Evolutionary conservation across 2,888 invertebrate genomes (phyloP).

Genomic region (Eucera pruinosa): DNA sequence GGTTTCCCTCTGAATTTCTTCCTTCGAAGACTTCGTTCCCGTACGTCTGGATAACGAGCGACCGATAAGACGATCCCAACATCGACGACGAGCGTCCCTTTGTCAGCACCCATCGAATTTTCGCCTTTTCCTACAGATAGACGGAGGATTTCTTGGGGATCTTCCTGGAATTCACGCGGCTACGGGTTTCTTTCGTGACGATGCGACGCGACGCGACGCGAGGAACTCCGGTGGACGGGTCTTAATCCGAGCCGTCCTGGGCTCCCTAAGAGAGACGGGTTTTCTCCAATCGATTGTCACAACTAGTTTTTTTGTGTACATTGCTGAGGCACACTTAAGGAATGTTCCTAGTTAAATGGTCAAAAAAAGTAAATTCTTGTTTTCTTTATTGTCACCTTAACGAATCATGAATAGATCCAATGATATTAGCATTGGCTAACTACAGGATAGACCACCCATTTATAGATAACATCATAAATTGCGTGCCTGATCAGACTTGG

Average conservation of each 20-base stretch:
- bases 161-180: constrained; percentile 56
- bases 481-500: too few species aligned
- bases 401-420: too few species aligned
- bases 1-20: constrained; percentile 46
- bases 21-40: constrained; percentile 30
- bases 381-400: too few species aligned
- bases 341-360: too few species aligned
- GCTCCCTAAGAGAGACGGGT: constrained; percentile 41
- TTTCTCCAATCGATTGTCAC: constrained; percentile 47
- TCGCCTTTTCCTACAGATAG: constrained; percentile 26
- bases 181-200: constrained; percentile 52
- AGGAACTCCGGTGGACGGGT: constrained; percentile 43
- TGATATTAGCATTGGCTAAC: too few species aligned
- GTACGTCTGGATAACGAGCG: constrained; percentile 56
- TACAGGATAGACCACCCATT: too few species aligned
- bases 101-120: constrained; percentile 51
- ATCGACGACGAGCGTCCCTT: constrained; percentile 30
- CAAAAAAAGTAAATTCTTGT: too few species aligned
- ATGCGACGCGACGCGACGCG: too few species aligned
- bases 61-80: constrained; percentile 57
- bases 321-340: too few species aligned
- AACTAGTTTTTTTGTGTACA: constrained; percentile 16
- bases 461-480: too few species aligned
- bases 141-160: constrained; percentile 54
- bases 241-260: constrained; percentile 56